Evolutionary conservation across 1,140 invertebrate species (phyloP).

Genomic region (Drosophila albomicans): DNA sequence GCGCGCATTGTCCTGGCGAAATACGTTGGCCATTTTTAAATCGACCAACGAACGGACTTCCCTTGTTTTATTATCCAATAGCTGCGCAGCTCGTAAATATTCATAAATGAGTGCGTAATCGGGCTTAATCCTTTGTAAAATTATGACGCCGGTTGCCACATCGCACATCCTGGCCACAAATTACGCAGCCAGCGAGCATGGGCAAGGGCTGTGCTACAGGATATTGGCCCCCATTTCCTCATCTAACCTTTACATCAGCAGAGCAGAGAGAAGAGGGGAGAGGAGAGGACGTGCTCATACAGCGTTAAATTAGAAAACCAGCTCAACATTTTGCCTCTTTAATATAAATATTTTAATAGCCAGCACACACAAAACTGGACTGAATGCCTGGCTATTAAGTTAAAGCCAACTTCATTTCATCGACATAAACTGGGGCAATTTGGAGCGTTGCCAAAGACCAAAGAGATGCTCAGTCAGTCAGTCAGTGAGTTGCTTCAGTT

Average conservation of each 20-base stretch:
- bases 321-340: constrained; percentile 38
- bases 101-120: constrained; percentile 82
- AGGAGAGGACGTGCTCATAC: constrained; percentile 48
- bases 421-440: constrained; percentile 26
- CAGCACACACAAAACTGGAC: constrained; percentile 28
- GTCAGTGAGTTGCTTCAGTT: not conserved
- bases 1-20: not conserved
- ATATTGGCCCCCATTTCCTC: constrained; percentile 59
- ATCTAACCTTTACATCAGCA: constrained; percentile 6
- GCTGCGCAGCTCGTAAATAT: constrained; percentile 72
- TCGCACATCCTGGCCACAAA: constrained; percentile 58
- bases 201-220: constrained; percentile 46
- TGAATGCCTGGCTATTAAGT: constrained; percentile 51
- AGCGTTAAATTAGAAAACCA: constrained; percentile 79
- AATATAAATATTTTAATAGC: constrained; percentile 75
- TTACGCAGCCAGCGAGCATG: constrained; percentile 43
- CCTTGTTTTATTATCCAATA: constrained; percentile 53
- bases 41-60: constrained; percentile 29
- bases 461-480: not conserved
- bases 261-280: not conserved
- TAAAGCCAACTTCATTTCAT: constrained; percentile 51
- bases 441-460: not conserved
- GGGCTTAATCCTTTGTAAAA: constrained; percentile 81
- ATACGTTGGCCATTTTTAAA: constrained; percentile 28
- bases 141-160: constrained; percentile 61